phyloP scores from a whole-genome alignment of 2,113 vertebrate species.

The Marcusenius ussheri region DNA sequence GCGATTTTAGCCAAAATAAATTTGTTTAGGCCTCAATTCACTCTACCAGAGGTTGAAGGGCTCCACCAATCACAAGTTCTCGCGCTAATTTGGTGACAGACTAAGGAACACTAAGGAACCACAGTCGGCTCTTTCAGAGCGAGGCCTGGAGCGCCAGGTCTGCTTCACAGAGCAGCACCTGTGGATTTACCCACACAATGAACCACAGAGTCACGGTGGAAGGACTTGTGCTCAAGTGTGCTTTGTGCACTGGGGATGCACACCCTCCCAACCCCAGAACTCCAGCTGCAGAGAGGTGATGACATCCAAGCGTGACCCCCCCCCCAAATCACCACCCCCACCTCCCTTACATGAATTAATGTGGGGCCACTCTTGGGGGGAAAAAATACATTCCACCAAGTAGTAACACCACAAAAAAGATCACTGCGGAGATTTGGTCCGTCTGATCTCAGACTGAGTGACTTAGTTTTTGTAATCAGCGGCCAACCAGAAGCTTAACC shows the following conservation, averaged over 20 bases:
- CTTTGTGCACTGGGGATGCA: background rate
- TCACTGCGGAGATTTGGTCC: background rate
- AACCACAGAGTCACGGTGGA: background rate
- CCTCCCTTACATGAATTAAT: background rate
- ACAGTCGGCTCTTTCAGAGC: background rate
- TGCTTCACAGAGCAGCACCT: background rate
- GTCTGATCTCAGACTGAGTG: background rate
- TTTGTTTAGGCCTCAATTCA: background rate
- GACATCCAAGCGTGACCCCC: background rate
- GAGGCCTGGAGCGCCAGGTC: background rate
- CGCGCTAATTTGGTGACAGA: background rate
- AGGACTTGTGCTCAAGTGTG: background rate
- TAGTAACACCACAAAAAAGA: background rate
- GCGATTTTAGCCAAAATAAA: background rate
- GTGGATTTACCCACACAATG: background rate
- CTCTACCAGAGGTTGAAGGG: background rate
- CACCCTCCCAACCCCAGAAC: background rate
- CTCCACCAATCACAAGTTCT: background rate
- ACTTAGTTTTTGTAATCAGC: background rate
- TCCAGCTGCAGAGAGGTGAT: constrained; percentile 11
- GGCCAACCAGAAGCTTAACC: background rate
- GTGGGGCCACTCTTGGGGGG: background rate
- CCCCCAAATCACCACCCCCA: background rate
- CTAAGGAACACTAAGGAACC: constrained; percentile 3
- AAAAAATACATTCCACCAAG: background rate